Evolutionary conservation across 2,888 invertebrate genomes (phyloP).

Genomic region (Aricia artaxerxes): DNA sequence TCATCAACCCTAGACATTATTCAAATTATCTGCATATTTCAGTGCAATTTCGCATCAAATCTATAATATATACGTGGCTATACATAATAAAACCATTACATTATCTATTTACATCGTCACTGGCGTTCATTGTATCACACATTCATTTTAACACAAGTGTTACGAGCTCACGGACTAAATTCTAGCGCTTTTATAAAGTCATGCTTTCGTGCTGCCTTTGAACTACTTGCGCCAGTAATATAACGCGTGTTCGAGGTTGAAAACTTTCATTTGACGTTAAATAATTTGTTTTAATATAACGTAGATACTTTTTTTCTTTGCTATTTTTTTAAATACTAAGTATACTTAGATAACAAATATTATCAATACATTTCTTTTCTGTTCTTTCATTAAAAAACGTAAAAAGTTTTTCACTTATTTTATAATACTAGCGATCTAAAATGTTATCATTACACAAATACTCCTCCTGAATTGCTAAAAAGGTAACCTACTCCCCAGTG

Average conservation of each 20-base stretch:
- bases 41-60: not conserved
- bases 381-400: too few relatives aligned
- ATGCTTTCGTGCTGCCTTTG: constrained; percentile 18
- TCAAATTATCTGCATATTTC: not conserved
- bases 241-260: not conserved
- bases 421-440: not conserved
- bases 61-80: not conserved
- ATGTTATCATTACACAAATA: not conserved
- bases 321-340: too few relatives aligned
- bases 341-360: too few relatives aligned
- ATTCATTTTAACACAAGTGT: constrained; percentile 26
- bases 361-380: too few relatives aligned
- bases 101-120: constrained; percentile 25
- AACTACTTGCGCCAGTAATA: not conserved
- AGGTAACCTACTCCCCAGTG: not conserved
- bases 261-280: not conserved
- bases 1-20: not conserved
- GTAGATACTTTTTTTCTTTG: too few relatives aligned
- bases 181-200: constrained; percentile 31
- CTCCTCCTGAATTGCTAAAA: not conserved
- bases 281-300: not conserved
- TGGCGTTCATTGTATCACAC: constrained; percentile 27
- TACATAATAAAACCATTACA: constrained; percentile 24
- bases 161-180: constrained; percentile 28
- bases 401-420: not conserved